phyloP scores from a whole-genome alignment of 2,797 vertebrate genomes.

The Podarcis lilfordi region DNA sequence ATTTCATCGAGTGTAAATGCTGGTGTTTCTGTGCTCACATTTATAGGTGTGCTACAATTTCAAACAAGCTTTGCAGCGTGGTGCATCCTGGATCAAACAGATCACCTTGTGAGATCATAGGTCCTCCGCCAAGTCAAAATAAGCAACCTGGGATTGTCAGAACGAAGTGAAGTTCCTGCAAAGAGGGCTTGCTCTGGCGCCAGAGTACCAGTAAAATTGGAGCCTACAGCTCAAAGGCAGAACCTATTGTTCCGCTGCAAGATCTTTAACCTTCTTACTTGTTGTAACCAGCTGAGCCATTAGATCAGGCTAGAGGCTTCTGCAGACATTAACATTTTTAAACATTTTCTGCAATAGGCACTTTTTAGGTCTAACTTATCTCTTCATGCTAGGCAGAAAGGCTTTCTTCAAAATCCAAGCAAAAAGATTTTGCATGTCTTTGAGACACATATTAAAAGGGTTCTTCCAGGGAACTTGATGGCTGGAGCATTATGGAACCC shows the following conservation, averaged over 20 bases:
- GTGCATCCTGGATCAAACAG: not conserved
- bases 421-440: not conserved
- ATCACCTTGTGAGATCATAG: not conserved
- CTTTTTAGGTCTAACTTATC: not conserved
- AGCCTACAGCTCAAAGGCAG: no score
- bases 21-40: not conserved
- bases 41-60: accelerated
- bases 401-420: not conserved
- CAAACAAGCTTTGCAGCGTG: not conserved
- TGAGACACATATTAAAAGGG: not conserved
- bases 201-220: not conserved
- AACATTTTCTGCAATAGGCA: not conserved
- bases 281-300: not conserved
- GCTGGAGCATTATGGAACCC: not conserved
- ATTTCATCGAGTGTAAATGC: not conserved
- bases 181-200: not conserved
- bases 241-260: not conserved
- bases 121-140: not conserved
- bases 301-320: not conserved
- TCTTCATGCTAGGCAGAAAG: not conserved
- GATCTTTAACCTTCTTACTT: not conserved
- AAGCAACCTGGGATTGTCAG: not conserved
- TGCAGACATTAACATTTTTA: not conserved
- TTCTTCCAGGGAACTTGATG: not conserved
- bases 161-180: not conserved